Base-by-base conservation (phyloP, 2,113 vertebrate species). In the Ceyx cyanopectus region DNA sequence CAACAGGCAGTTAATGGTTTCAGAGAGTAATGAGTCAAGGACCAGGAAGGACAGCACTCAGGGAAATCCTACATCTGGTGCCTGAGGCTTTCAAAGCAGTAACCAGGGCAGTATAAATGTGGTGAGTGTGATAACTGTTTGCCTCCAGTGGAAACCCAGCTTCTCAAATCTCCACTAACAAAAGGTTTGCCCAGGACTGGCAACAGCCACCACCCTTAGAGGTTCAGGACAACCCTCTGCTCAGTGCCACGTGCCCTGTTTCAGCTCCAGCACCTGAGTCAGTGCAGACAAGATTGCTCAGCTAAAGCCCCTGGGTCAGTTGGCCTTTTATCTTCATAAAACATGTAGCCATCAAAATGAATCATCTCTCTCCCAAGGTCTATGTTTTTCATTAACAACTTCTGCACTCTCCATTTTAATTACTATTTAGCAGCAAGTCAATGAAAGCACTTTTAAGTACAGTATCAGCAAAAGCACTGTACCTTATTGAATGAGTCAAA, bases 401-500 rank as follows among this genome's bases (percentile, higher is more conserved):
- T 57, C n/a, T 81, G 77, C 78, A 18, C 18, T 6, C 0, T 1
- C 0, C 1, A 32, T 32, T 84, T 86, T 32, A 53, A 56, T 67
- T 18, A 46, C 29, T 53, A 37, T 40, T 51, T 17, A 83, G 81
- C 66, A 87, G n/a, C 83, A 92, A 92, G 74, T 24, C 93, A 89
- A 45, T 54, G 69, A 75, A 93, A 91, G 75, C 92, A 63, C 40
- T 75, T 30, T 30, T 4, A 91, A 94, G 81, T 83, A 81, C 53
- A 95, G 88, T 51, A 97, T 43, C 61, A 84, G 87, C 91, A 94
- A 95, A 95, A 96, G 61, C 90, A 97, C 80, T 95, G 85, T 94
- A 99, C 99, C 99, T 99, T 99, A 97, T 99, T 98, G 98, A 99
- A 99, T 74, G 98, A 98, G 79, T 99, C 98, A 97, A 99, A 99